Base-by-base conservation (phyloP, 2,113 vertebrate species). In the Vidua chalybeata region DNA sequence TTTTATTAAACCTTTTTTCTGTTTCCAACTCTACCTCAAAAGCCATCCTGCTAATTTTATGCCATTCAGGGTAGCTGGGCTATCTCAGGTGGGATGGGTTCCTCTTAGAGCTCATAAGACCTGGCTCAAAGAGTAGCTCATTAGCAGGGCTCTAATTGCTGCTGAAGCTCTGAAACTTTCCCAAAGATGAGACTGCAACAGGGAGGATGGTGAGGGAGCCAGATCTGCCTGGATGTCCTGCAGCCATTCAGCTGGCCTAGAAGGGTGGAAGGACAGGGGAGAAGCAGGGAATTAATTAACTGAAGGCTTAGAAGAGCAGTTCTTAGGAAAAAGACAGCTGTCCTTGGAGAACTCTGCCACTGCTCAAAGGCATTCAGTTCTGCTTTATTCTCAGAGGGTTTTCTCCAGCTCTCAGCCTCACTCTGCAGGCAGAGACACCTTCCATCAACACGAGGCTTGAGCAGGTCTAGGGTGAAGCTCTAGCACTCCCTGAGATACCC, bases 361-460 rank as follows among this genome's bases (percentile, higher is more conserved):
- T 54, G 48, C 67, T 41, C 76, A n/a, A 67, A 72, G 76, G 51
- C 63, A 28, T 20, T 58, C 27, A 26, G 37, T 18, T 81, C 37
- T 49, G 18, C 7, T 58, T 56, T n/a, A 7, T 67, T 66, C 39
- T 56, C 64, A 14, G 69, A 15, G 74, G 46, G 64, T 37, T 89
- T 76, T 76, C 63, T 69, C 33, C 78, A 69, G 3, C 46, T 37
- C 31, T 41, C 58, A 35, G 43, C 64, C 55, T 61, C 49, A 7
- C 46, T 51, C 21, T 18, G 46, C 62, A 27, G 15, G 20, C 15
- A 74, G 61, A 5, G 9, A 35, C 12, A 6, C 13, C 30, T 33
- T 0, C 21, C 2, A 4, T 5, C 17, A 17, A 31, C 78, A n/a
- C 6, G 39, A 24, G 59, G 3, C 14, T 7, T 37, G 43, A 48